A percentile compares a stretch with the other conserved stretches of the same genome.
Evolutionary conservation across 2,797 vertebrate genomes (phyloP).

Genomic region (Bradypodion pumilum): DNA sequence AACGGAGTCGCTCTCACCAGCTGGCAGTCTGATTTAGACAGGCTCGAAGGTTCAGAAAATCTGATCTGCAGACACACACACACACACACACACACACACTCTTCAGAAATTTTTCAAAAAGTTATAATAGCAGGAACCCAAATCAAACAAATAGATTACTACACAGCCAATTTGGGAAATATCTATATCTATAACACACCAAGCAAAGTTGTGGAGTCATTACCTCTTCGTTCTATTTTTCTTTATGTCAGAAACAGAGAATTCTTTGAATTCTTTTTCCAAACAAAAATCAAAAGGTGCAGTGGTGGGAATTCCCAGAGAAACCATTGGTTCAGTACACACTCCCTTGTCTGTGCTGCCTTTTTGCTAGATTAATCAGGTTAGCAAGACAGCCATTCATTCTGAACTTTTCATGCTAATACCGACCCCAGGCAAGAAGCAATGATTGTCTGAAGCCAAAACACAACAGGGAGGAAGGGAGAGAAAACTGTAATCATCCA

Average conservation of each 20-base stretch:
- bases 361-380: slow-evolving; percentile 62
- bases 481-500: slow-evolving; percentile 52
- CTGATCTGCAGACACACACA: too few species aligned
- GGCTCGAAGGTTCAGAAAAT: not conserved
- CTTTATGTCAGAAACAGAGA: slow-evolving; percentile 29
- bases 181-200: slow-evolving; percentile 6
- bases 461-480: slow-evolving; percentile 51
- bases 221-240: not conserved
- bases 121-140: not conserved
- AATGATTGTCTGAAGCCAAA: slow-evolving; percentile 52
- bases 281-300: slow-evolving; percentile 11
- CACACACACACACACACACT: too few species aligned
- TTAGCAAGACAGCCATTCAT: slow-evolving; percentile 60
- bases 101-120: too few species aligned
- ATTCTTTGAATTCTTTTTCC: slow-evolving; percentile 18
- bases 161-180: slow-evolving; percentile 5
- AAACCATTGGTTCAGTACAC: slow-evolving; percentile 25
- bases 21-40: not conserved
- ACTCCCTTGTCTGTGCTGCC: slow-evolving; percentile 19
- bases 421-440: slow-evolving; percentile 61
- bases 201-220: not conserved
- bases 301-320: slow-evolving; percentile 11
- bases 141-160: not conserved
- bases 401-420: slow-evolving; percentile 55
- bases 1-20: too few species aligned